phyloP scores from a whole-genome alignment of 2,113 vertebrate species.

The Hemiprocne comata region DNA sequence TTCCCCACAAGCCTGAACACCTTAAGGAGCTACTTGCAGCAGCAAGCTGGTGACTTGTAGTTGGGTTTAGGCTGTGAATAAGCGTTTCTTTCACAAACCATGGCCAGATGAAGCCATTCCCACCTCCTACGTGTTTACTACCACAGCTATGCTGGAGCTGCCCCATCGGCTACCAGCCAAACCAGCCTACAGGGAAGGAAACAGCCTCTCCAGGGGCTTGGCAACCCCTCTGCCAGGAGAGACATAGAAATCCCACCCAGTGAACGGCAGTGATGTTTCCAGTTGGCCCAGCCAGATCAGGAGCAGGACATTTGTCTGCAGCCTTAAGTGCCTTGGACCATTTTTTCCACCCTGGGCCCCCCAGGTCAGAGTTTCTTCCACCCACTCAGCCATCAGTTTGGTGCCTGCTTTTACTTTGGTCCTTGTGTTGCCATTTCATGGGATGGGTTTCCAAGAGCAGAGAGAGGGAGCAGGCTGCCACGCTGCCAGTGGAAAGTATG shows the following conservation, averaged over 20 bases:
- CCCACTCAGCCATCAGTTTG: background rate
- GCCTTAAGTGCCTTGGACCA: background rate
- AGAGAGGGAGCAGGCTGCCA: background rate
- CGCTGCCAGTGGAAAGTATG: constrained; percentile 10
- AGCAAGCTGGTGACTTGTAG: background rate
- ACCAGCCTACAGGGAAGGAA: background rate
- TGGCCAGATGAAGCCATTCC: background rate
- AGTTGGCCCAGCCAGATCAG: background rate
- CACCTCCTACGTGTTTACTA: background rate
- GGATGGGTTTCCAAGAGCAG: background rate
- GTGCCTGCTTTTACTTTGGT: background rate
- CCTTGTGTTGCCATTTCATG: background rate
- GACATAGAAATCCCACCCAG: accelerated
- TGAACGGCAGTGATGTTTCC: background rate
- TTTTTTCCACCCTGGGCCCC: background rate
- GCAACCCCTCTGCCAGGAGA: background rate
- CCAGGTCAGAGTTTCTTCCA: background rate
- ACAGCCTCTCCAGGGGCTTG: accelerated
- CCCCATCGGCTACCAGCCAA: background rate
- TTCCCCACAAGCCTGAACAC: background rate
- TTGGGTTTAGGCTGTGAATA: background rate
- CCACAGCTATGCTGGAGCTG: background rate
- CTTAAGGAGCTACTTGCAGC: background rate
- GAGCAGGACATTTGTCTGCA: background rate
- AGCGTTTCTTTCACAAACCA: background rate